These are phyloP conservation scores for Pantala flavescens DNA, from an alignment of 1,140 invertebrate species.

Conservation along the genomic window DNA sequence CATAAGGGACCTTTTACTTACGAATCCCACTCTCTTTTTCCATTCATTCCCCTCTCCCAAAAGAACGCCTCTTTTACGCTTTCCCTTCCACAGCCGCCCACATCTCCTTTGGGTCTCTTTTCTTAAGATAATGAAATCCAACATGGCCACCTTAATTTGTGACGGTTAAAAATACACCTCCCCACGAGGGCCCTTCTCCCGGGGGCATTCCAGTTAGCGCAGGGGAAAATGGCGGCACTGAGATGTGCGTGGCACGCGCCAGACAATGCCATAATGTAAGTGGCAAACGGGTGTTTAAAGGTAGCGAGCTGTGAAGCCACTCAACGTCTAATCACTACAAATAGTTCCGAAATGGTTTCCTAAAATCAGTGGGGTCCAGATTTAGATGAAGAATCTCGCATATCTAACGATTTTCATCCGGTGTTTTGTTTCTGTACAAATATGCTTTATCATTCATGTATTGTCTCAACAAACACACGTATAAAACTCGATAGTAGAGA, in stretches of 20 bases:
- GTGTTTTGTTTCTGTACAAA: too few relatives aligned
- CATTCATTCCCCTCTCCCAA: neutral
- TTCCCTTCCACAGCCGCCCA: neutral
- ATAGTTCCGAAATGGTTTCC: too few relatives aligned
- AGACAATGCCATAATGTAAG: neutral
- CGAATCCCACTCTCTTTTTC: neutral
- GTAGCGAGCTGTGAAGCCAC: too few relatives aligned
- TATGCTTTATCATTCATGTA: too few relatives aligned
- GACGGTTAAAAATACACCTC: slow-evolving; percentile 4
- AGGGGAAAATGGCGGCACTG: neutral
- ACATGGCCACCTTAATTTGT: slow-evolving; percentile 15
- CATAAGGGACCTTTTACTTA: neutral
- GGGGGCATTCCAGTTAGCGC: neutral
- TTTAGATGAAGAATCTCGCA: too few relatives aligned
- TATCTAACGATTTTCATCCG: too few relatives aligned
- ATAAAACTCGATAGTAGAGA: too few relatives aligned
- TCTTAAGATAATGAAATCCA: slow-evolving; percentile 13
- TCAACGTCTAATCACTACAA: too few relatives aligned
- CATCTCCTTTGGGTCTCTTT: neutral
- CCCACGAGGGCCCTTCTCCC: neutral
- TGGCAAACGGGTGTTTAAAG: too few relatives aligned
- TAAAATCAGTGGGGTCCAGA: too few relatives aligned
- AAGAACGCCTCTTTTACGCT: neutral
- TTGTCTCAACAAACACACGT: too few relatives aligned
- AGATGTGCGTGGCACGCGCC: neutral